Percentiles rank a stretch among this genome's conserved stretches.
Evolutionary conservation across 1,140 invertebrate genomes (phyloP).

Genomic region (Maconellicoccus hirsutus): DNA sequence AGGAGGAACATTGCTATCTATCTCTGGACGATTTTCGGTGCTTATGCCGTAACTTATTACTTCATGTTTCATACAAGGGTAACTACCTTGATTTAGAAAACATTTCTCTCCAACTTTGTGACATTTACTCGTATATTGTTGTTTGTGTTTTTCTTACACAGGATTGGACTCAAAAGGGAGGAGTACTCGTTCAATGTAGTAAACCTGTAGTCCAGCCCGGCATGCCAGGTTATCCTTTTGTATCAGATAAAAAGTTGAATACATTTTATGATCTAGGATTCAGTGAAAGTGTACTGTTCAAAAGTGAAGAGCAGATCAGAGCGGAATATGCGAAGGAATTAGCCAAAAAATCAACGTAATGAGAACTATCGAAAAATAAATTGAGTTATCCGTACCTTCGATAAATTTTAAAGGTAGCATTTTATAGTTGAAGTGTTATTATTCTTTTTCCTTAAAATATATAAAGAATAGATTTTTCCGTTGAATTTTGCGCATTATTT

Average conservation of each 20-base stretch:
- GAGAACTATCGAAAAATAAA: neutral
- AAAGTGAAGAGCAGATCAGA: neutral
- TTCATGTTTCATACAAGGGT: neutral
- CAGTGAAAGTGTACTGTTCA: neutral
- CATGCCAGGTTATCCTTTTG: neutral
- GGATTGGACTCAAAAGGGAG: neutral
- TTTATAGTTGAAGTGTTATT: too few relatives aligned
- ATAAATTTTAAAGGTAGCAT: too few relatives aligned
- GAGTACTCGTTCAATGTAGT: neutral
- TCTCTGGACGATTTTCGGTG: neutral
- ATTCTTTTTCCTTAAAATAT: too few relatives aligned
- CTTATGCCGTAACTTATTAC: neutral
- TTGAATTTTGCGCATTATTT: neutral
- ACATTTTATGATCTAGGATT: neutral
- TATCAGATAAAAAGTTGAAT: neutral
- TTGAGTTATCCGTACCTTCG: too few relatives aligned
- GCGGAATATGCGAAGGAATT: neutral
- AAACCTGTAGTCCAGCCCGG: neutral
- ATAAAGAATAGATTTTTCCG: neutral
- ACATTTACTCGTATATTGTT: neutral
- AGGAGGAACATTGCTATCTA: too few relatives aligned
- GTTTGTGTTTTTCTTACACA: neutral
- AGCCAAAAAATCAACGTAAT: neutral
- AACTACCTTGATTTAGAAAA: neutral
- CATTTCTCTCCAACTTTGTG: neutral